Conservation (phyloP, 2,888 invertebrate genomes). For the Beris morrisii region DNA sequence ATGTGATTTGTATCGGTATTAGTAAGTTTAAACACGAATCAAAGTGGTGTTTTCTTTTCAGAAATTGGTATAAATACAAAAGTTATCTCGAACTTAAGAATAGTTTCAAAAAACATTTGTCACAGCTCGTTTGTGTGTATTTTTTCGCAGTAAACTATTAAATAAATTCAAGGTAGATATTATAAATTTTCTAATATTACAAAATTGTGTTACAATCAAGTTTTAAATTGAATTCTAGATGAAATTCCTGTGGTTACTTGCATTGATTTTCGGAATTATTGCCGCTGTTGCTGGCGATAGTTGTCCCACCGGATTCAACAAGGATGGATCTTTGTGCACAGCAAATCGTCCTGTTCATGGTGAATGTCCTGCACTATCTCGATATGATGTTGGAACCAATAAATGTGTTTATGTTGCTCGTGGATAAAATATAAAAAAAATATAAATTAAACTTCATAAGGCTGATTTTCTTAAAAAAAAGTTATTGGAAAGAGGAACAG, state of each 20-base stretch:
- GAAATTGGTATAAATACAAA: too few relatives aligned
- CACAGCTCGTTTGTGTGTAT: too few relatives aligned
- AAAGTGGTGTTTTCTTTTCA: too few relatives aligned
- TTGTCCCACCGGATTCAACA: slow-evolving; percentile 45
- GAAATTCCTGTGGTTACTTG: slow-evolving; percentile 47
- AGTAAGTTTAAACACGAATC: too few relatives aligned
- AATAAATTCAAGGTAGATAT: too few relatives aligned
- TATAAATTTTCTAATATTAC: too few relatives aligned
- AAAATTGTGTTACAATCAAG: too few relatives aligned
- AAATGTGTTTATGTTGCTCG: slow-evolving; percentile 46
- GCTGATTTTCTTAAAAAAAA: slow-evolving; percentile 45
- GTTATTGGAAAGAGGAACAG: slow-evolving; percentile 48
- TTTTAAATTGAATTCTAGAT: slow-evolving; percentile 38
- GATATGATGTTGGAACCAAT: slow-evolving; percentile 45
- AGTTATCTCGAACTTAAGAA: too few relatives aligned
- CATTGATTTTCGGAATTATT: slow-evolving; percentile 47
- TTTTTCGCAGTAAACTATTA: too few relatives aligned
- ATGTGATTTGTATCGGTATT: too few relatives aligned
- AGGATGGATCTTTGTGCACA: slow-evolving; percentile 42
- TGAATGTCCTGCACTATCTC: slow-evolving; percentile 48
- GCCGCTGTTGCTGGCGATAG: slow-evolving; percentile 43
- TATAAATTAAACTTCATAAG: slow-evolving; percentile 49
- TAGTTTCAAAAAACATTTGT: too few relatives aligned
- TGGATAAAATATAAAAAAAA: slow-evolving; percentile 9
- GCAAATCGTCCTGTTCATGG: slow-evolving; percentile 48